Evolutionary conservation across 2,797 vertebrate species (phyloP), one percentile per base, ranked within the genome.

Genomic region (Eulemur rubriventer): DNA sequence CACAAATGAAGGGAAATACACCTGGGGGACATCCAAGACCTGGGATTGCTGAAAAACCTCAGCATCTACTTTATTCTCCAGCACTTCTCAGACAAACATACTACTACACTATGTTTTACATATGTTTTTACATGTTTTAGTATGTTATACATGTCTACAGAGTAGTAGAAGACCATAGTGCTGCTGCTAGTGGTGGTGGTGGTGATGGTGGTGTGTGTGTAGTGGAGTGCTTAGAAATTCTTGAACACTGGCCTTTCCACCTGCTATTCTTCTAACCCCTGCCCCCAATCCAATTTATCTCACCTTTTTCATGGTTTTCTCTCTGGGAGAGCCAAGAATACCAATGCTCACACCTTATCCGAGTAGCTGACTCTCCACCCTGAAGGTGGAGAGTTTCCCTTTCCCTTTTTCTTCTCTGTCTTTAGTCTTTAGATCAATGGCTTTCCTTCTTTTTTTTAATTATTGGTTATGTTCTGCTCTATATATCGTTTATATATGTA

Each of bases 331-430:
- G 43, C 57, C 59, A 84, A 79, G 38, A 83, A 43, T 55, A 83
- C 48, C 73, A 52, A 13, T 91, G 73, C 61, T 88, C 69, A 86
- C 17, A 88, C 55, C 59, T 81, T 93, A 48, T 92, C 65, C 73
- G 83, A 93, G 43, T 55, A 91, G 65, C 67, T 94, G 70, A 82
- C 41, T 93, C 20, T 95, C 26, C 65, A 88, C 38, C 35, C n/a
- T 67, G 78, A 57, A 38, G 10, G 57, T 12, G 4, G 26, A 59
- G 57, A 59, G 4, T 59, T 59, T 59, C 57, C 26, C 57, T 59
- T 59, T 59, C 57, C 24, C 57, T 59, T 59, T 59, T 28, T 28
- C 57, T 28, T 59, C 57, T 59, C 57, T 28, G 57, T 28, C 10
- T 59, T 28, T 59, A 59, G 26, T 59, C 57, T 59, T 59, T 59